Conservation (phyloP, 1,140 invertebrate genomes). For the Cyrtorhinus lividipennis region DNA sequence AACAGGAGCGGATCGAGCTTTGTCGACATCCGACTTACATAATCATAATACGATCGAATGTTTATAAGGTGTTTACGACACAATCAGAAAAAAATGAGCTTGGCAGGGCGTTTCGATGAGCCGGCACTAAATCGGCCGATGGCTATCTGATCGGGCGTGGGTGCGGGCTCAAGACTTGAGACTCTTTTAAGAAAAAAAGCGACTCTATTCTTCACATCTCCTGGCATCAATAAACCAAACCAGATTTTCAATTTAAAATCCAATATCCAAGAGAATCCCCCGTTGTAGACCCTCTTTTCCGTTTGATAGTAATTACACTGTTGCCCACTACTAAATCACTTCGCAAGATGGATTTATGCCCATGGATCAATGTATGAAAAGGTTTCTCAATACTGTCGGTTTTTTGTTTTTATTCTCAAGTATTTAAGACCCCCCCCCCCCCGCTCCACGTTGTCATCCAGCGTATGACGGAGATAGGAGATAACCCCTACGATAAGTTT, state of each 20-base stretch:
- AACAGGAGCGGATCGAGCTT: too few species aligned
- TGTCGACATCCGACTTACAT: too few species aligned
- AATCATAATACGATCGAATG: too few species aligned
- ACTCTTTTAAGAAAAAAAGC: not conserved
- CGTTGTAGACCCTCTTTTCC: not conserved
- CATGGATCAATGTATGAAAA: not conserved
- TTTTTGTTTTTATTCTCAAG: too few species aligned
- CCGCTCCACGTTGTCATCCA: too few species aligned
- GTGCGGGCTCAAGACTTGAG: not conserved
- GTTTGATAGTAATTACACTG: not conserved
- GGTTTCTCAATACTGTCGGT: not conserved
- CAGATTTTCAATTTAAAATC: constrained; percentile 5
- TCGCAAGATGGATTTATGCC: constrained; percentile 1
- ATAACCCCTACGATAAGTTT: too few species aligned
- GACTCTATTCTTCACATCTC: not conserved
- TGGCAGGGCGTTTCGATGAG: too few species aligned
- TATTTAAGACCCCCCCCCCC: too few species aligned
- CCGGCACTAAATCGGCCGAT: not conserved
- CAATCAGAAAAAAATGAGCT: not conserved
- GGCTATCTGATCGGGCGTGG: not conserved
- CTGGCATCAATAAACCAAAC: not conserved
- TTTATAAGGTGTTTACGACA: not conserved
- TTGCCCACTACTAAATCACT: not conserved
- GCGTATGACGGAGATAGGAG: too few species aligned
- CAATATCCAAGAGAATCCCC: not conserved